Conservation (phyloP, 2,113 vertebrate genomes). For the Panthera tigris region DNA sequence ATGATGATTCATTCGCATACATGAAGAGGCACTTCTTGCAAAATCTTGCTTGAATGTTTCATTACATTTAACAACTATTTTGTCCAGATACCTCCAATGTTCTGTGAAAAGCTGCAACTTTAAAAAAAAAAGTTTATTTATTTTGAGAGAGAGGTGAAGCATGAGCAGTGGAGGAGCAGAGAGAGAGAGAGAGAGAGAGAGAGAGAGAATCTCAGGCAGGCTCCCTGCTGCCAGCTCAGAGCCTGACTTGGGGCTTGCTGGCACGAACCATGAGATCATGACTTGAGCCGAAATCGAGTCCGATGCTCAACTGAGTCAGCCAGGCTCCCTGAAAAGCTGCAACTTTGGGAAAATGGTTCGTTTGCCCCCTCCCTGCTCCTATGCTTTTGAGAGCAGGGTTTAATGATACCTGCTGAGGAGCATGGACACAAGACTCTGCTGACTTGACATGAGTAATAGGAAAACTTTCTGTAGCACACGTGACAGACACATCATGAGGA, state of each 20-base stretch:
- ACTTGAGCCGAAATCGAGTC: too few species aligned
- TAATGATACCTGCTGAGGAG: not conserved
- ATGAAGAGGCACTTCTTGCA: not conserved
- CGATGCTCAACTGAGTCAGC: too few species aligned
- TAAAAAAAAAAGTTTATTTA: too few species aligned
- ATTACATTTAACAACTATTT: not conserved
- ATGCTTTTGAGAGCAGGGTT: not conserved
- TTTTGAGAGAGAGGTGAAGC: too few species aligned
- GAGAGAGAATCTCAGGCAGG: too few species aligned
- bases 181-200: too few species aligned
- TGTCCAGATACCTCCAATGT: not conserved
- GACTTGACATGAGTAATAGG: not conserved
- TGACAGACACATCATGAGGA: not conserved
- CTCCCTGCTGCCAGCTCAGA: too few species aligned
- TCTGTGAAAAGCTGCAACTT: not conserved
- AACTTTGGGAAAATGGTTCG: not conserved
- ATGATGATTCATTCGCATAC: not conserved
- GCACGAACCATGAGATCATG: too few species aligned
- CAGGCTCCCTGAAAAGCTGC: not conserved
- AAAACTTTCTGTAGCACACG: not conserved
- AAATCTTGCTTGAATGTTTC: not conserved
- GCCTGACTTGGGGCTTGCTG: too few species aligned
- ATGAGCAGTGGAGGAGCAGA: too few species aligned
- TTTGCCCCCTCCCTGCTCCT: not conserved
- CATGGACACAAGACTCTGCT: not conserved